Percentiles rank a stretch among this genome's conserved stretches.
Conservation (phyloP, 2,888 invertebrate species). For the Gymnocheta viridis region DNA sequence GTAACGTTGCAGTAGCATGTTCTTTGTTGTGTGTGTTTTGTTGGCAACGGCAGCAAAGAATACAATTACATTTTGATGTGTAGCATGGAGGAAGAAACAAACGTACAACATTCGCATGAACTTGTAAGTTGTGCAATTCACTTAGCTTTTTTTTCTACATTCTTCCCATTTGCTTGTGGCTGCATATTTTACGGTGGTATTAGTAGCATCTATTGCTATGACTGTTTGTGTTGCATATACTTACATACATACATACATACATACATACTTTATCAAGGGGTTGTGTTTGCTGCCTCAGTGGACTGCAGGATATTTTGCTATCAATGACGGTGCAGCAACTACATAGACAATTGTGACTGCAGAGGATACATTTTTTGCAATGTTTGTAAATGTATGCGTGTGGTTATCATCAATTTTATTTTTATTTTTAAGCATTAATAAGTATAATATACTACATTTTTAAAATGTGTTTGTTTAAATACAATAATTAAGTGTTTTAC, state of each 20-base stretch:
- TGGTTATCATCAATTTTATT: not conserved
- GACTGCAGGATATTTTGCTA: constrained; percentile 33
- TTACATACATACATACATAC: no score
- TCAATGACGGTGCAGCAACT: constrained; percentile 16
- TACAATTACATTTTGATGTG: not conserved
- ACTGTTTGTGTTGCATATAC: not conserved
- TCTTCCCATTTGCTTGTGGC: constrained; percentile 6
- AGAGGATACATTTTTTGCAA: constrained; percentile 48
- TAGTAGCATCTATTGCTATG: constrained; percentile 12
- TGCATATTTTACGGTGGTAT: constrained; percentile 11
- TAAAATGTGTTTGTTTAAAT: not conserved
- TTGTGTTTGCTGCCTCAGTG: constrained; percentile 22
- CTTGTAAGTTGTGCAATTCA: constrained; percentile 54
- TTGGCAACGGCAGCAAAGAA: constrained; percentile 26
- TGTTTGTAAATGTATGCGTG: constrained; percentile 1
- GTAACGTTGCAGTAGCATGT: constrained; percentile 40
- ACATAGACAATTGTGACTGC: constrained; percentile 48
- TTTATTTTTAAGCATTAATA: not conserved
- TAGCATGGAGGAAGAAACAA: constrained; percentile 25
- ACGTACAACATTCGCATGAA: constrained; percentile 34
- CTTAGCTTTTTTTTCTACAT: constrained; percentile 33
- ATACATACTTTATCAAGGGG: constrained; percentile 17
- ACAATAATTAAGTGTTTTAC: no score
- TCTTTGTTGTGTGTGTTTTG: constrained; percentile 32
- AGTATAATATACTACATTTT: not conserved